A percentile compares a stretch with the other conserved stretches of the same genome.
Conservation (phyloP, 2,888 invertebrate genomes). For the Hipparchia semele region DNA sequence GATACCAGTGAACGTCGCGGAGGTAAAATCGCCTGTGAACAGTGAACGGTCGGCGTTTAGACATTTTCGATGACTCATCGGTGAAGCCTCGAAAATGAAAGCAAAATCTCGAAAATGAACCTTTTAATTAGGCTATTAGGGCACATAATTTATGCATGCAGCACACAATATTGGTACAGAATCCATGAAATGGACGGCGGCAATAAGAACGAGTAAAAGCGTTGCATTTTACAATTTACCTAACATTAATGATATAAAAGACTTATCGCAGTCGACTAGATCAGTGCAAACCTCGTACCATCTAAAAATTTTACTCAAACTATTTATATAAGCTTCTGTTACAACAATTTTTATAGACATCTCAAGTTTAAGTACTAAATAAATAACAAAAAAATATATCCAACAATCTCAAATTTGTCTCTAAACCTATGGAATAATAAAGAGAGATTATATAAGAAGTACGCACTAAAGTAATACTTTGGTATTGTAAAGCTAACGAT, state of each 20-base stretch:
- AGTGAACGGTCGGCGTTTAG: no score
- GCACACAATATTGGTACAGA: slow-evolving; percentile 33
- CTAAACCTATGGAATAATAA: slow-evolving; percentile 75
- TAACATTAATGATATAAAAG: slow-evolving; percentile 33
- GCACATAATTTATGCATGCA: background rate
- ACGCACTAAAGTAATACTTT: slow-evolving; percentile 78
- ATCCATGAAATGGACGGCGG: slow-evolving; percentile 58
- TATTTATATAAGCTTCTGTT: slow-evolving; percentile 26
- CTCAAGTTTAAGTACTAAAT: slow-evolving; percentile 29
- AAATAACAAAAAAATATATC: slow-evolving; percentile 50
- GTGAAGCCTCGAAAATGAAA: no score
- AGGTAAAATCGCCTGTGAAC: no score
- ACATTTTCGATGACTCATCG: no score
- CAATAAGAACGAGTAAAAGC: slow-evolving; percentile 52
- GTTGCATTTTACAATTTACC: slow-evolving; percentile 44
- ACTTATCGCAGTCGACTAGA: slow-evolving; percentile 41
- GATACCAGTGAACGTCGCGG: no score
- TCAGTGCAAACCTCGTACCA: slow-evolving; percentile 36
- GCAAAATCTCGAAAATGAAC: no score
- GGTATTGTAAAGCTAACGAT: slow-evolving; percentile 81
- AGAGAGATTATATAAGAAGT: slow-evolving; percentile 60
- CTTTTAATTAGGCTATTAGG: no score
- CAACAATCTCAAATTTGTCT: slow-evolving; percentile 56
- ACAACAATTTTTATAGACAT: slow-evolving; percentile 39
- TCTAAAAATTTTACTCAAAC: slow-evolving; percentile 13